These are phyloP conservation scores for Eupithecia vulgata DNA, from an alignment of 2,888 invertebrate species.

Conservation along the genomic window DNA sequence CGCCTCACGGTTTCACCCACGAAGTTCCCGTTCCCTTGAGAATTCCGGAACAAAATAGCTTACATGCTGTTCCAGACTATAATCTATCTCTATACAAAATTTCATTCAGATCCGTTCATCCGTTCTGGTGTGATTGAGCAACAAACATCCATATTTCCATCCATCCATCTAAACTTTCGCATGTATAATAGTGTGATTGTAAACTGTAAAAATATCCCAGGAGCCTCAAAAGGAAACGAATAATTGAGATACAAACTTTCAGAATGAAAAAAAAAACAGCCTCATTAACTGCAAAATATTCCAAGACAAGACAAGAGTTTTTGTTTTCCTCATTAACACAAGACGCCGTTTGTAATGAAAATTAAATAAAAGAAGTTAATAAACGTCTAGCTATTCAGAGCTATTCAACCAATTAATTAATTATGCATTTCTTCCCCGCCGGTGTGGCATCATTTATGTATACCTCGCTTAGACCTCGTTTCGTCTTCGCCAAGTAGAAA, in stretches of 20 bases:
- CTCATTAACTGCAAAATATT: not conserved
- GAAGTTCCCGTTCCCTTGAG: no score
- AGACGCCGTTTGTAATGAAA: conserved; percentile 24
- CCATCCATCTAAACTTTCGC: no score
- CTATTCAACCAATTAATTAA: conserved; percentile 53
- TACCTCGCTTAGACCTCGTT: conserved; percentile 29
- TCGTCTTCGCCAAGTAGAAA: conserved; percentile 32
- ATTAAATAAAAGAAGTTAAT: conserved; percentile 36
- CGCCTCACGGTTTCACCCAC: no score
- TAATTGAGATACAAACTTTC: not conserved
- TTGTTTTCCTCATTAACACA: conserved; percentile 10
- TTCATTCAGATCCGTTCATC: no score
- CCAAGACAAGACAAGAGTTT: not conserved
- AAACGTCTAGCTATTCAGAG: conserved; percentile 37
- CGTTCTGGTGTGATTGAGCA: no score
- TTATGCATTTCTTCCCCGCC: conserved; percentile 47
- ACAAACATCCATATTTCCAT: no score
- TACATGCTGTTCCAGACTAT: no score
- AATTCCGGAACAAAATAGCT: no score
- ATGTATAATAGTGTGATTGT: no score
- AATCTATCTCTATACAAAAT: no score
- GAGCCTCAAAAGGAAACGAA: not conserved
- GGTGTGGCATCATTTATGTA: conserved; percentile 45
- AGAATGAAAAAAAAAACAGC: not conserved
- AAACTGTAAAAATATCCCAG: not conserved